Evolutionary conservation across 1,140 invertebrate genomes (phyloP), one percentile per base, ranked within the genome.

Genomic region (Drosophila novamexicana): DNA sequence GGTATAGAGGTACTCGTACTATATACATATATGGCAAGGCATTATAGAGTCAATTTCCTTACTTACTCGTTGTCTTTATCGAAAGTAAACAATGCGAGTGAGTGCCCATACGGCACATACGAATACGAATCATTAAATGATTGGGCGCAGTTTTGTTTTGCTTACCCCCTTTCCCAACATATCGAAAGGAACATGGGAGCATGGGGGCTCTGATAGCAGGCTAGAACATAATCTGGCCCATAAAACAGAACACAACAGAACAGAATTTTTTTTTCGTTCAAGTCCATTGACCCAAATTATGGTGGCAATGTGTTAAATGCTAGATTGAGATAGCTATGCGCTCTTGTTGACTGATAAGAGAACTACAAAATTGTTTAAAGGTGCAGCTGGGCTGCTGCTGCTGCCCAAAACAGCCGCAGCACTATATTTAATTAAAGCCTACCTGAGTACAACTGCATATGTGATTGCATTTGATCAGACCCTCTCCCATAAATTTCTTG

Each of bases 251-350:
- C 45, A 54, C 18, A 71, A 53, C 39, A 44, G 39, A 49, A 22
- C 58, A 71, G 29, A 18, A 16, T 49, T 22, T 50, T 37, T 79
- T 79, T 70, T 40, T 9, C 29, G 18, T 22, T 81, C 75, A 75
- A 82, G 79, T 82, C 79, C 79, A 82, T 82, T 81, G 79, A 82
- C 79, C 79, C 70, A 82, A 75, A 78, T 82, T 78, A 69, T 61
- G 16, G 42, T 53, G 65, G 75, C 75, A 82, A 82, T 82, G 79
- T 82, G 79, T 78, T 82, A 66, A 67, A 52, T 66, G 50, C n/a
- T 44, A 10, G 63, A 68, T 66, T 61, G 29, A 59, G 54, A 77
- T 75, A 81, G 54, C 59, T 81, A 73, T 64, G 53, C 44, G 53
- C 40, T 44, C 29, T 56, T 56, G 64, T 57, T 58, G 74, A 81